Percentiles rank a stretch among this genome's conserved stretches.
Conservation (phyloP, 2,797 vertebrate genomes). For the Dryobates pubescens region DNA sequence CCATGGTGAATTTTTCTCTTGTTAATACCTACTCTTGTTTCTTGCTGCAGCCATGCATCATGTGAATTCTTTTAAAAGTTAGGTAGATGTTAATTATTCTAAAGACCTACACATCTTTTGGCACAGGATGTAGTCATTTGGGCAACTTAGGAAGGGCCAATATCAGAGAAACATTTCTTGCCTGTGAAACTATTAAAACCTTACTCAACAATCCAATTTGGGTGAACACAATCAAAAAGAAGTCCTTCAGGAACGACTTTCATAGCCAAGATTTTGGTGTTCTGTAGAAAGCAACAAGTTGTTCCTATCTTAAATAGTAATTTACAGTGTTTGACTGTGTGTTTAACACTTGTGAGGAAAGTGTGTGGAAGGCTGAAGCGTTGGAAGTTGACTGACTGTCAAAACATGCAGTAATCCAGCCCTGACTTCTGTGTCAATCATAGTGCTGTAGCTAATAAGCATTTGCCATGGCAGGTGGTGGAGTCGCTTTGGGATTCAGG, state of each 20-base stretch:
- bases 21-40: neutral
- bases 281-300: neutral
- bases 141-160: neutral
- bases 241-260: neutral
- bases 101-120: fast-evolving
- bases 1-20: neutral
- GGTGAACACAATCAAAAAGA: neutral
- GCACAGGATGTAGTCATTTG: neutral
- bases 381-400: neutral
- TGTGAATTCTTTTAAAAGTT: neutral
- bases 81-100: neutral
- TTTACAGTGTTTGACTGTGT: neutral
- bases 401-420: neutral
- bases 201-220: neutral
- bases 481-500: neutral
- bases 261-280: neutral
- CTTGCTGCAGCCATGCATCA: neutral
- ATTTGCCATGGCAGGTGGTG: neutral
- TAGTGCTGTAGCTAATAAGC: neutral
- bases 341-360: neutral
- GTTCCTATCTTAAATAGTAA: neutral
- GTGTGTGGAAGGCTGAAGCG: neutral
- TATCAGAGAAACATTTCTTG: neutral
- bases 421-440: neutral
- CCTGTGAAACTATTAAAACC: neutral